phyloP scores from a whole-genome alignment of 2,888 invertebrate species.

The Myopa tessellatipennis region DNA sequence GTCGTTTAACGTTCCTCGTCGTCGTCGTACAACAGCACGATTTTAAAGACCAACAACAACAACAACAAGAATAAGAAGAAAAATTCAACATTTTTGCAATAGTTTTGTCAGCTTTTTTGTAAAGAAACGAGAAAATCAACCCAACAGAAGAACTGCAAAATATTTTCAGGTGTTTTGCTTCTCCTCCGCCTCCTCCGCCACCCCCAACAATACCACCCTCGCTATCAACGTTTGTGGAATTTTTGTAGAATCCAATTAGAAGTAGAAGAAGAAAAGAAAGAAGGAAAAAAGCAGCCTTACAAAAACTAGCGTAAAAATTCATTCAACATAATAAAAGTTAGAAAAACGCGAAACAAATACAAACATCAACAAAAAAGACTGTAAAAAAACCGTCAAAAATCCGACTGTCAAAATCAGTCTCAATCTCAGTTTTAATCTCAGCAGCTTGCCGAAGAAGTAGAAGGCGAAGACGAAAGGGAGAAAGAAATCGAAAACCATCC shows the following conservation, averaged over 20 bases:
- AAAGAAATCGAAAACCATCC: constrained; percentile 26
- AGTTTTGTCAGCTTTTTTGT: too few species aligned
- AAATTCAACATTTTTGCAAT: background rate
- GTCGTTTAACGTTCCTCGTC: constrained; percentile 54
- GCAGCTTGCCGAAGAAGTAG: too few species aligned
- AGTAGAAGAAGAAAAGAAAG: background rate
- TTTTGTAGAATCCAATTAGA: background rate
- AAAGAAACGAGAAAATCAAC: too few species aligned
- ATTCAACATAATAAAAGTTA: background rate
- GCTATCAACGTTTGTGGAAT: too few species aligned
- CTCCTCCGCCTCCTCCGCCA: too few species aligned
- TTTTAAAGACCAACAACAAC: constrained; percentile 16
- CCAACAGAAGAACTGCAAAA: too few species aligned
- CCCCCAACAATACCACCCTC: too few species aligned
- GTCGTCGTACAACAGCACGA: constrained; percentile 23
- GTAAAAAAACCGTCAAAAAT: constrained; percentile 19
- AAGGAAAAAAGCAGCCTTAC: too few species aligned
- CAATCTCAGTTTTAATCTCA: too few species aligned
- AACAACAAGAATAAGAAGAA: constrained; percentile 12
- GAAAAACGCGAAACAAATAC: constrained; percentile 2
- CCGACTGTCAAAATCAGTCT: background rate
- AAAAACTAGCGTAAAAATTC: constrained; percentile 6
- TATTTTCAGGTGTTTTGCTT: too few species aligned
- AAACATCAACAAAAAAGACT: constrained; percentile 4
- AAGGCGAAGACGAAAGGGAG: too few species aligned